Percentiles rank a stretch among this genome's conserved stretches.
Evolutionary conservation across 2,113 vertebrate species (phyloP).

Genomic region (Psittacara wagleri): DNA sequence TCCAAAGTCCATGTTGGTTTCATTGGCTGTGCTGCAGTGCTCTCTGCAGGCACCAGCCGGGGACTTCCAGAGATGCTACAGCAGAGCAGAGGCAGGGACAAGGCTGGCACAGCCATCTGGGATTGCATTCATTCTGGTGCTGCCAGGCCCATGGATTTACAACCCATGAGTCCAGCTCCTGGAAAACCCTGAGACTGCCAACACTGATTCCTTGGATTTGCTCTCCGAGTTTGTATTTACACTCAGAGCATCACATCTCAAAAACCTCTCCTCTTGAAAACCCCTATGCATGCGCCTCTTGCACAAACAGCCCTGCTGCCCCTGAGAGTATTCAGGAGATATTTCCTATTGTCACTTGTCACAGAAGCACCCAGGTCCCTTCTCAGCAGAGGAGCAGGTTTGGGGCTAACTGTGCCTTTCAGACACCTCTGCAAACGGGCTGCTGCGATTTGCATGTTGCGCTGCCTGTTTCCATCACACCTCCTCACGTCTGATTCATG

Average conservation of each 20-base stretch:
- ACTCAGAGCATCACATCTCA: not conserved
- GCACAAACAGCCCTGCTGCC: not conserved
- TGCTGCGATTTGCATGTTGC: not conserved
- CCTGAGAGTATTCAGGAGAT: not conserved
- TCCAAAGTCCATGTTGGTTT: fast-evolving
- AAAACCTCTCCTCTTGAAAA: not conserved
- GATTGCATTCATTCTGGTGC: fast-evolving
- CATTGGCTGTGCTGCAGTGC: slow-evolving; percentile 48
- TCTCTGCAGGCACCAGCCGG: slow-evolving; percentile 53
- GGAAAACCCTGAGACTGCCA: not conserved
- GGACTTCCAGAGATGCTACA: not conserved
- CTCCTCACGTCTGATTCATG: not conserved
- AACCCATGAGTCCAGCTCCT: not conserved
- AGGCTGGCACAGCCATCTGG: not conserved
- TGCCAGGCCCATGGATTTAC: not conserved
- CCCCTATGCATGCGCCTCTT: fast-evolving
- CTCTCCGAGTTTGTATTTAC: not conserved
- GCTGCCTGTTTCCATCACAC: not conserved
- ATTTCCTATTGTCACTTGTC: fast-evolving
- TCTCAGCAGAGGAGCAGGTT: not conserved
- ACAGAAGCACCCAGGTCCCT: not conserved
- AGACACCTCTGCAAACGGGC: not conserved
- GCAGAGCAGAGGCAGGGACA: not conserved
- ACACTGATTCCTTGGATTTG: fast-evolving
- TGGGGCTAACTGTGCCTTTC: fast-evolving